Conservation (phyloP, 2,888 invertebrate species). For the Lepidocyrtinus sp. region DNA sequence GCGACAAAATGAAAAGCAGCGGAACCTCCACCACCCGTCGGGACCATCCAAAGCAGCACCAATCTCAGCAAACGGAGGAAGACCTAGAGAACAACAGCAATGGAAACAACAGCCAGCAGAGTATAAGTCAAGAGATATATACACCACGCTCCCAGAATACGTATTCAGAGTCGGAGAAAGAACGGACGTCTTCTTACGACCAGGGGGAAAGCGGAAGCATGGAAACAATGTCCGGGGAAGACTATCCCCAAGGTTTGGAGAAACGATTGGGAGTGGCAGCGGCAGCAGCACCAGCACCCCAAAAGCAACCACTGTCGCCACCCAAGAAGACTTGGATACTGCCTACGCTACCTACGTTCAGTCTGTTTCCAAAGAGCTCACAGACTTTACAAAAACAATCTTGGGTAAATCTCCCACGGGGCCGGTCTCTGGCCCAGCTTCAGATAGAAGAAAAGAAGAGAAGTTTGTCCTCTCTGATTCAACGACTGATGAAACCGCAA, state of each 20-base stretch:
- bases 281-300: background rate
- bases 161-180: slow-evolving; percentile 51
- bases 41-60: slow-evolving; percentile 24
- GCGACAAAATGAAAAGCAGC: background rate
- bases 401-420: slow-evolving; percentile 27
- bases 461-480: slow-evolving; percentile 48
- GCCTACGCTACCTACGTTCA: slow-evolving; percentile 27
- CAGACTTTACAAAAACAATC: background rate
- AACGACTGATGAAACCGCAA: slow-evolving; percentile 51
- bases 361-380: slow-evolving; percentile 4
- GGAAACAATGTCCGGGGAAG: slow-evolving; percentile 31
- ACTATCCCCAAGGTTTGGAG: slow-evolving; percentile 40
- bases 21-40: background rate
- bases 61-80: slow-evolving; percentile 28
- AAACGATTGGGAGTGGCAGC: slow-evolving; percentile 51
- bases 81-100: slow-evolving; percentile 10
- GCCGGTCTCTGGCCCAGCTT: slow-evolving; percentile 31
- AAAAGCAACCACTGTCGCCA: background rate
- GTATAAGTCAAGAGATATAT: slow-evolving; percentile 52
- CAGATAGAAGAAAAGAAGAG: slow-evolving; percentile 47
- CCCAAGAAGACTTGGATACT: slow-evolving; percentile 20
- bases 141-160: slow-evolving; percentile 61
- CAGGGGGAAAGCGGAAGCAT: slow-evolving; percentile 46
- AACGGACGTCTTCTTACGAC: slow-evolving; percentile 40
- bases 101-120: slow-evolving; percentile 27